Conservation (phyloP, 1,140 invertebrate genomes). For the Pseudomyrmex concolor region DNA sequence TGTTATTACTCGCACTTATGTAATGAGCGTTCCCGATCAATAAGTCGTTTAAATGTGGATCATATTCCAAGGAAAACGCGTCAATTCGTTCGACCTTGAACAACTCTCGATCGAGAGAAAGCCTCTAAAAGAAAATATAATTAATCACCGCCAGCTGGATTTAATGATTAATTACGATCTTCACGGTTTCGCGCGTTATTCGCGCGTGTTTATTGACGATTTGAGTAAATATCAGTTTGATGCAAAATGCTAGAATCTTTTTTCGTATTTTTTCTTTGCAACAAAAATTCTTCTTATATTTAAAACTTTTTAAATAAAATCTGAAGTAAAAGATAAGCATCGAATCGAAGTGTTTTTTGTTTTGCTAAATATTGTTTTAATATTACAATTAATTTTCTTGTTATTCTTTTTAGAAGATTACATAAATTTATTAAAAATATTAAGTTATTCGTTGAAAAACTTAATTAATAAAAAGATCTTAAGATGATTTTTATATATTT, state of each 20-base stretch:
- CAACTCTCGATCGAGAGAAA: conserved; percentile 8
- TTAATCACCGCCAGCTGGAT: background rate
- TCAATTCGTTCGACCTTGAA: conserved; percentile 30
- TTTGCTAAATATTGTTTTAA: background rate
- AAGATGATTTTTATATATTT: too few relatives aligned
- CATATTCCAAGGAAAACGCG: background rate
- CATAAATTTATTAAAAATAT: too few relatives aligned
- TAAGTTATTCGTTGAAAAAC: too few relatives aligned
- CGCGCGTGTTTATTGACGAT: background rate
- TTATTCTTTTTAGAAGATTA: too few relatives aligned
- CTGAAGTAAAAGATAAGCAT: background rate
- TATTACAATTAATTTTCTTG: too few relatives aligned
- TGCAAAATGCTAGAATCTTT: background rate
- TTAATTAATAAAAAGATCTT: too few relatives aligned
- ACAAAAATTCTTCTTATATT: background rate
- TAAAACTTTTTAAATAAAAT: background rate
- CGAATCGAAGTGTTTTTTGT: background rate
- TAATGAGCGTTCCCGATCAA: conserved; percentile 1
- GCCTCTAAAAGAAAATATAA: conserved; percentile 33
- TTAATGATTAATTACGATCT: conserved; percentile 60
- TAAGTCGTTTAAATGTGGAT: conserved; percentile 11
- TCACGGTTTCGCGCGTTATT: conserved; percentile 25
- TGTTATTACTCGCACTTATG: background rate
- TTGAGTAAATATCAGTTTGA: conserved; percentile 29
- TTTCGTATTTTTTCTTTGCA: background rate